Conservation (phyloP, 1,140 invertebrate species). For the Drosophila mojavensis region DNA sequence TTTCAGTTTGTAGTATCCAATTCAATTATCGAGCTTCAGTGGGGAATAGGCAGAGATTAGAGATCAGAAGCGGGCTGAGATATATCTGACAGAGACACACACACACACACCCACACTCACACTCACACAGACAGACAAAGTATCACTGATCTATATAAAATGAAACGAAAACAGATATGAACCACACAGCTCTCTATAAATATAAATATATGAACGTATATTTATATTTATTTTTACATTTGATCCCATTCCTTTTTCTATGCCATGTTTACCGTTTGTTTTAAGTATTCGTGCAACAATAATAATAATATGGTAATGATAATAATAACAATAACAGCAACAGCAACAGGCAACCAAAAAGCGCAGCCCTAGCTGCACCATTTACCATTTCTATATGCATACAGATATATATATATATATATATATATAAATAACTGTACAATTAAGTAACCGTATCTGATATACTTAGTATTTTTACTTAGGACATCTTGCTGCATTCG, state of each 20-base stretch:
- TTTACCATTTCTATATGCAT: slow-evolving; percentile 56
- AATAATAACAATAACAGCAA: slow-evolving; percentile 20
- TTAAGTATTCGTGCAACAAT: slow-evolving; percentile 59
- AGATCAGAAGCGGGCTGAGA: too few relatives aligned
- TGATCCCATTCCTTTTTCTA: slow-evolving; percentile 51
- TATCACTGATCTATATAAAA: too few relatives aligned
- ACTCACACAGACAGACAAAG: too few relatives aligned
- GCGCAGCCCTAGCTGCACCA: slow-evolving; percentile 53
- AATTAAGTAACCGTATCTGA: slow-evolving; percentile 41
- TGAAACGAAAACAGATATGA: too few relatives aligned
- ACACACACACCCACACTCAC: too few relatives aligned
- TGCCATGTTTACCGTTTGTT: slow-evolving; percentile 70
- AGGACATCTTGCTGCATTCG: slow-evolving; percentile 51
- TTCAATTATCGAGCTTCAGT: slow-evolving; percentile 1
- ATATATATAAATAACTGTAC: slow-evolving; percentile 1
- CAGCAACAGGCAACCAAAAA: slow-evolving; percentile 60
- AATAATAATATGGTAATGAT: neutral
- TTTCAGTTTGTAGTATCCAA: neutral
- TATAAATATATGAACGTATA: slow-evolving; percentile 3
- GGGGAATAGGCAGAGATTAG: neutral
- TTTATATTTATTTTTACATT: slow-evolving; percentile 30
- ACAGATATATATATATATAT: neutral
- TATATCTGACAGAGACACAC: too few relatives aligned
- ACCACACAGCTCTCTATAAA: too few relatives aligned
- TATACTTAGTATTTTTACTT: slow-evolving; percentile 44